Evolutionary conservation across 2,888 invertebrate genomes (phyloP).

Genomic region (Euclidia mi): DNA sequence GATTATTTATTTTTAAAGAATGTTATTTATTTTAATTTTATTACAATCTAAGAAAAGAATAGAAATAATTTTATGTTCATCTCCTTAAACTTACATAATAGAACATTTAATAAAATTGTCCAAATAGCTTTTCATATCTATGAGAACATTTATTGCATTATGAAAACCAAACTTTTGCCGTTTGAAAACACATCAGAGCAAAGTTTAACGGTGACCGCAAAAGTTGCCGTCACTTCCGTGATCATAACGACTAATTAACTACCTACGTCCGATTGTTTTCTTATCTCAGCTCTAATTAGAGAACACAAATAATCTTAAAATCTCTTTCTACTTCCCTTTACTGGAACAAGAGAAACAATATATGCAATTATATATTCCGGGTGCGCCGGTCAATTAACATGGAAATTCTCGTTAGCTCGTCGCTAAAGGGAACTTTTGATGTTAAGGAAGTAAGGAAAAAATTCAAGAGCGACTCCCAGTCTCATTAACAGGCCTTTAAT

Average conservation of each 20-base stretch:
- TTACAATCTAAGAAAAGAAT: no score
- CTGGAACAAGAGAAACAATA: conserved; percentile 81
- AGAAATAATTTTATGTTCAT: no score
- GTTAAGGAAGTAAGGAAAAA: conserved; percentile 83
- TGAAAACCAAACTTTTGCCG: conserved; percentile 10
- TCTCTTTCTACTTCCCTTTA: conserved; percentile 70
- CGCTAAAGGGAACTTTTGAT: conserved; percentile 87
- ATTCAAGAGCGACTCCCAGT: conserved; percentile 77
- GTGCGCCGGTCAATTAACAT: conserved; percentile 84
- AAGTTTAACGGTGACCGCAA: conserved; percentile 13
- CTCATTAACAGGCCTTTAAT: conserved; percentile 86
- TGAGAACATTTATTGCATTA: conserved; percentile 7
- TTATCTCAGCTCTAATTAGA: conserved; percentile 73
- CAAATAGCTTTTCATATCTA: no score
- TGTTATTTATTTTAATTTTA: no score
- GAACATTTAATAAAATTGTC: no score
- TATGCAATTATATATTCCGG: conserved; percentile 86
- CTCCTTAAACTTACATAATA: no score
- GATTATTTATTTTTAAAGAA: no score
- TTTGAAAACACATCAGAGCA: conserved; percentile 6
- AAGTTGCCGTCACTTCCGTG: conserved; percentile 26
- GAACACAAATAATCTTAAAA: conserved; percentile 77
- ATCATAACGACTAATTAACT: conserved; percentile 63
- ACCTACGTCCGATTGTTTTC: conserved; percentile 68
- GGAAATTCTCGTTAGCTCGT: conserved; percentile 86